These are phyloP conservation scores for Camelus dromedarius DNA, from an alignment of 2,113 vertebrate species.

Conservation along the genomic window DNA sequence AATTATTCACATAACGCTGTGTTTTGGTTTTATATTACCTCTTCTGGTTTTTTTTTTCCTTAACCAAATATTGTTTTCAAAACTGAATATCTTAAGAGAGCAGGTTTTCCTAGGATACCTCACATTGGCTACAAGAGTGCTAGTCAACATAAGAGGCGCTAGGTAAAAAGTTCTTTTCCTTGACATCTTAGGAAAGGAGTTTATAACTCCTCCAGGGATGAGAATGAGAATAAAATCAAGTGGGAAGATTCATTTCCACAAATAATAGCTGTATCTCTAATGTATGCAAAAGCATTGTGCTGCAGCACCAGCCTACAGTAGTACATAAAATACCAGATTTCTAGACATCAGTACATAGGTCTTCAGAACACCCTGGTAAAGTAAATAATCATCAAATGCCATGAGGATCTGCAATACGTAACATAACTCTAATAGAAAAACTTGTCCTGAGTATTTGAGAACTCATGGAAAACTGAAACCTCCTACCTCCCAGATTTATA, in stretches of 20 bases:
- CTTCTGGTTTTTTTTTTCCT: not conserved
- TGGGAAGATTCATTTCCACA: constrained; percentile 28
- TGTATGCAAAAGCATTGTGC: not conserved
- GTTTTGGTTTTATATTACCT: constrained; percentile 34
- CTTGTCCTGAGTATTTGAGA: not conserved
- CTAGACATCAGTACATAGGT: not conserved
- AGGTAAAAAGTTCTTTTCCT: constrained; percentile 10
- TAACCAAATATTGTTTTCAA: constrained; percentile 8
- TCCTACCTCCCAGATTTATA: not conserved
- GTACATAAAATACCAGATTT: not conserved
- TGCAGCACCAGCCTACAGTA: not conserved
- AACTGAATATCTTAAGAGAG: not conserved
- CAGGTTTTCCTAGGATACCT: not conserved
- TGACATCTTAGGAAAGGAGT: not conserved
- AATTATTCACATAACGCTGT: not conserved
- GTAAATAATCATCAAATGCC: constrained; percentile 21
- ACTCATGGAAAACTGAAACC: not conserved
- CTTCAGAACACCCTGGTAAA: constrained; percentile 20
- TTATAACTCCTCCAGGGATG: not conserved
- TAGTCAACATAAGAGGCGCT: not conserved
- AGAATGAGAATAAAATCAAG: constrained; percentile 25
- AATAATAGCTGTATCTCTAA: not conserved
- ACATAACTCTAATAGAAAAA: constrained; percentile 6
- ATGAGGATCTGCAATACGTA: not conserved
- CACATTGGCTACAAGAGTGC: not conserved